Percentiles rank a stretch among this genome's conserved stretches.
These are phyloP conservation scores for Melinaea marsaeus DNA, from an alignment of 2,888 invertebrate genomes.

Conservation along the genomic window DNA sequence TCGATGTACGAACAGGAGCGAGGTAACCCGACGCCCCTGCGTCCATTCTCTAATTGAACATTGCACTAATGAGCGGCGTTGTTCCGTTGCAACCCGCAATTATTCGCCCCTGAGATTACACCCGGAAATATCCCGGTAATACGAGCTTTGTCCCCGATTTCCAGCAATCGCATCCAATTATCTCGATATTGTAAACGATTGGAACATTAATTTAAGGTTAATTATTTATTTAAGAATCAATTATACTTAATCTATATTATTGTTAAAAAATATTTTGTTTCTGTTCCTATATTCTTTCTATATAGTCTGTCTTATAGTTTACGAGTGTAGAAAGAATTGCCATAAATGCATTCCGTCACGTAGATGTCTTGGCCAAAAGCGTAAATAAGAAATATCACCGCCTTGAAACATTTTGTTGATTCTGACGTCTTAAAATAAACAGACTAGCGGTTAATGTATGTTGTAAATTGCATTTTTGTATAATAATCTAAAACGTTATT, in stretches of 20 bases:
- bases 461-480: too few relatives aligned
- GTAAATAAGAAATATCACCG: conserved; percentile 15
- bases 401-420: conserved; percentile 10
- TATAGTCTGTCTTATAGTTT: too few relatives aligned
- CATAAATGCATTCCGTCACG: conserved; percentile 31
- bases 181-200: conserved; percentile 20
- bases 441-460: neutral
- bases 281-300: too few relatives aligned
- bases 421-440: conserved; percentile 2
- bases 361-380: conserved; percentile 22
- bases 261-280: too few relatives aligned
- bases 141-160: conserved; percentile 50
- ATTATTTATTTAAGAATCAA: neutral
- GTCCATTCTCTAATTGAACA: conserved; percentile 71
- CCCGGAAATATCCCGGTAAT: conserved; percentile 61
- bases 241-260: too few relatives aligned
- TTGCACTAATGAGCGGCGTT: conserved; percentile 74
- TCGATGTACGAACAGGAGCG: conserved; percentile 28
- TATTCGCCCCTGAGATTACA: conserved; percentile 67
- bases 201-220: conserved; percentile 2
- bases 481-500: too few relatives aligned
- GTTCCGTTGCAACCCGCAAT: conserved; percentile 71
- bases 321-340: neutral
- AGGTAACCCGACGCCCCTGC: conserved; percentile 35
- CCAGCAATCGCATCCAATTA: conserved; percentile 32